These are phyloP conservation scores for Mactra quadrangularis DNA, from an alignment of 1,140 invertebrate genomes.

Conservation along the genomic window DNA sequence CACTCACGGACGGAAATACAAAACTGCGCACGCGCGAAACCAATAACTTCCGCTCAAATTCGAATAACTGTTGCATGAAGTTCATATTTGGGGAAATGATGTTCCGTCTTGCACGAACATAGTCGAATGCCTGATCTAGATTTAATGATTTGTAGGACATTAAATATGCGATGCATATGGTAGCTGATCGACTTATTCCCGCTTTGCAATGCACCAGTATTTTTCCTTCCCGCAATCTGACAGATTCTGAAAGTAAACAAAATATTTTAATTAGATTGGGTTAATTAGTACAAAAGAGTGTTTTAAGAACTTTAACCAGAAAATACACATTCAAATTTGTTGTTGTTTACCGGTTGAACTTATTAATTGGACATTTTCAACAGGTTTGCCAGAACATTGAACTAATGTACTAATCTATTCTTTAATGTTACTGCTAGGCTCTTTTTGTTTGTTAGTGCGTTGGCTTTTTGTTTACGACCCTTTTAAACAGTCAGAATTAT, in stretches of 20 bases:
- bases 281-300: too few species aligned
- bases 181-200: slow-evolving; percentile 96
- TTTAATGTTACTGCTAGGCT: too few species aligned
- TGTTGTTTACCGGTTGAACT: too few species aligned
- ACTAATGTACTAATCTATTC: too few species aligned
- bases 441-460: too few species aligned
- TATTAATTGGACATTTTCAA: too few species aligned
- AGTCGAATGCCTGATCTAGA: slow-evolving; percentile 94
- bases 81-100: slow-evolving; percentile 95
- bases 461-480: too few species aligned
- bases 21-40: slow-evolving; percentile 15
- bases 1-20: slow-evolving; percentile 8
- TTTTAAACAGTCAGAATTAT: too few species aligned
- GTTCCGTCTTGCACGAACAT: slow-evolving; percentile 92
- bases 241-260: slow-evolving; percentile 89
- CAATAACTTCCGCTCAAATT: slow-evolving; percentile 83
- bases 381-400: too few species aligned
- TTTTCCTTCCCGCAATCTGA: slow-evolving; percentile 89
- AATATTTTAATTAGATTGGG: neutral
- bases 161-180: slow-evolving; percentile 97
- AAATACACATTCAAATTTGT: too few species aligned
- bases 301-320: too few species aligned
- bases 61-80: slow-evolving; percentile 87
- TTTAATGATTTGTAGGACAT: slow-evolving; percentile 93
- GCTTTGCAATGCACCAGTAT: slow-evolving; percentile 97